phyloP scores from a whole-genome alignment of 2,113 vertebrate species.

The Acanthochromis polyacanthus region DNA sequence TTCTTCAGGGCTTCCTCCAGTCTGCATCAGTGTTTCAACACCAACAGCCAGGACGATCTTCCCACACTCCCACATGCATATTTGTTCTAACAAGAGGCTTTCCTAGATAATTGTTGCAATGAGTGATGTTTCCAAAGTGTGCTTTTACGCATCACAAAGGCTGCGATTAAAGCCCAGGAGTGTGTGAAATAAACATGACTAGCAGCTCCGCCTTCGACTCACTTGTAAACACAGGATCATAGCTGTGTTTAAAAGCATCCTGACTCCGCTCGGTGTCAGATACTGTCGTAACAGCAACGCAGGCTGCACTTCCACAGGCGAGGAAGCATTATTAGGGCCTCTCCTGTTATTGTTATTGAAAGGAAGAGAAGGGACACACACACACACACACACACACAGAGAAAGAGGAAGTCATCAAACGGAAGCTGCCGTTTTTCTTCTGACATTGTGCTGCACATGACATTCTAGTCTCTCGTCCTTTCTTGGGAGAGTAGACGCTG shows the following conservation, averaged over 20 bases:
- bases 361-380: constrained; percentile 47
- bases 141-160: not conserved
- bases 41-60: constrained; percentile 46
- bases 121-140: constrained; percentile 37
- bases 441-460: constrained; percentile 39
- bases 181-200: not conserved
- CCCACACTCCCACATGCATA: constrained; percentile 73
- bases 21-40: constrained; percentile 45
- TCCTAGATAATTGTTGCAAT: constrained; percentile 45
- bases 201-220: not conserved
- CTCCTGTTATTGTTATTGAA: constrained; percentile 69
- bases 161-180: not conserved
- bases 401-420: constrained; percentile 48
- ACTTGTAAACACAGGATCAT: not conserved
- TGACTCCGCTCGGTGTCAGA: not conserved
- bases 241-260: constrained; percentile 30
- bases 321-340: constrained; percentile 22
- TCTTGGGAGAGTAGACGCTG: constrained; percentile 36
- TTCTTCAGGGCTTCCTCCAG: constrained; percentile 53
- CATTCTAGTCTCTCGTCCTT: constrained; percentile 13
- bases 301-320: not conserved
- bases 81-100: constrained; percentile 45
- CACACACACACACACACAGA: constrained; percentile 31
- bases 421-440: constrained; percentile 44
- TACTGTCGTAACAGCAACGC: not conserved